Conservation (phyloP, 1,140 invertebrate species). For the Eufriesea mexicana region DNA sequence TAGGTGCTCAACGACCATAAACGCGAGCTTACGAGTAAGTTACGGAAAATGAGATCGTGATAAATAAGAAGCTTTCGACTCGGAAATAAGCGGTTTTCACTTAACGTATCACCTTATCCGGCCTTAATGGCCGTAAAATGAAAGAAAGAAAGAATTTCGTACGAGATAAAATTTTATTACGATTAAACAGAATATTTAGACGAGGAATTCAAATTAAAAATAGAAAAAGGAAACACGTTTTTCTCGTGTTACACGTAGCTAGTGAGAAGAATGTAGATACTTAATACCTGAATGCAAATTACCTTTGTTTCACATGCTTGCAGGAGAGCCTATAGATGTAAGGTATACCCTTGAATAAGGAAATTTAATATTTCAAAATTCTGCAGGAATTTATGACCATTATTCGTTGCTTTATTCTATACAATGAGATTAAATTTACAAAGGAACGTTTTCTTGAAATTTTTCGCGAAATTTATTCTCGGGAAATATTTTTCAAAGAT, state of each 20-base stretch:
- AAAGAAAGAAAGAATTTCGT: neutral
- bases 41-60: neutral
- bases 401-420: neutral
- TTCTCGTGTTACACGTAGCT: neutral
- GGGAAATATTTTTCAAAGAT: neutral
- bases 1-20: neutral
- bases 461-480: neutral
- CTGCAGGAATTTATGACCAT: neutral
- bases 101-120: neutral
- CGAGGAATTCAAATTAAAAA: neutral
- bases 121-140: neutral
- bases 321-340: neutral
- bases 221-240: neutral
- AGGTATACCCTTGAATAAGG: neutral
- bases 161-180: neutral
- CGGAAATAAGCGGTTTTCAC: neutral
- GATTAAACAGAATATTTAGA: neutral
- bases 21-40: neutral
- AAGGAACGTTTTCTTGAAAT: neutral
- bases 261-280: neutral
- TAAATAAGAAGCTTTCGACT: conserved; percentile 5
- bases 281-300: neutral
- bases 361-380: neutral
- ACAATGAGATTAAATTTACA: neutral
- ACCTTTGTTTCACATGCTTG: neutral